Base-by-base conservation (phyloP, 2,888 invertebrate species). In the Oeneis ivallda region DNA sequence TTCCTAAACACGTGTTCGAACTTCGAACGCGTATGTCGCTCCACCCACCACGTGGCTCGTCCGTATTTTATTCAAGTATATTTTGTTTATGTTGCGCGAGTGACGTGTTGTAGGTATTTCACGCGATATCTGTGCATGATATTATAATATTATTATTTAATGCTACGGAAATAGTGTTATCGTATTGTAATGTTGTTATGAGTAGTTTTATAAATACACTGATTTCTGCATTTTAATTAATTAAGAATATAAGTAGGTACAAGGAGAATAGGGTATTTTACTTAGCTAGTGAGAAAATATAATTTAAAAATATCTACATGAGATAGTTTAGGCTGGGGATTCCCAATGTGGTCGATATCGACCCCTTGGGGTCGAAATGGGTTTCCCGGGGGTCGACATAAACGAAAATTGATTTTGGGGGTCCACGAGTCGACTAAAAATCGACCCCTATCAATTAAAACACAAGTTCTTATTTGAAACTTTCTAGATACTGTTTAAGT, bases 1-100 rank as follows among this genome's bases (percentile, higher is more conserved):
- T n/a, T n/a, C n/a, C n/a, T n/a, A 41, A 62, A 58, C 67, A 67
- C 65, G 68, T 68, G 41, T 58, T n/a, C n/a, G n/a, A n/a, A n/a
- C n/a, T n/a, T n/a, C n/a, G 62, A 19, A 8, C 50, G 54, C 62
- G 65, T 62, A 58, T 62, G 60, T 45, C 32, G 59, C 19, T 19
- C 32, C 17, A 62, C 19, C 32, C n/a, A 62, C 68, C 65, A 65
- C 68, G 68, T 68, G 68, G 65, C 37, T 13, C 13, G 47, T 0
- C 39, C 49, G 56, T 68, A 52, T 65, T 64, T 67, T 67, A 53
- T 64, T 65, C 62, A 53, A 26, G 50, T 53, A 56, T 62, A n/a
- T 68, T 65, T 54, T 65, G 67, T 67, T 62, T 49, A 60, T 49
- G 39, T 60, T 60, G 49, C 37, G 37, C 59, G 53, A 11, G 59